Evolutionary conservation across 2,113 vertebrate species (phyloP).

Genomic region (Corynorhinus townsendii): DNA sequence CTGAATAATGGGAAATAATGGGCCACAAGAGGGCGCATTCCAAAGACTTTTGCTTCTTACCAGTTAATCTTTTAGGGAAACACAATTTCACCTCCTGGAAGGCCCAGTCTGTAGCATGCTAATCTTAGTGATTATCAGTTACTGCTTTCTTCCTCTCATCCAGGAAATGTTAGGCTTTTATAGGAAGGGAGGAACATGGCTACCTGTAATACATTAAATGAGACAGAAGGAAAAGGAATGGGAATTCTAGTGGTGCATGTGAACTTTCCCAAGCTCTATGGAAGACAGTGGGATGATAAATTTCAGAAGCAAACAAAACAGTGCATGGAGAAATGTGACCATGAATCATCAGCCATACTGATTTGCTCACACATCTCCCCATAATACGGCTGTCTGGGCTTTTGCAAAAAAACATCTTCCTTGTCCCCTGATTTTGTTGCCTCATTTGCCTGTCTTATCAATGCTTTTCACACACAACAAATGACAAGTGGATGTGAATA

Average conservation of each 20-base stretch:
- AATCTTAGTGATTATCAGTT: constrained; percentile 54
- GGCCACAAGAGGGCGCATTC: constrained; percentile 83
- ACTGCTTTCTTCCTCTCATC: constrained; percentile 44
- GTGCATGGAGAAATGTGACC: constrained; percentile 73
- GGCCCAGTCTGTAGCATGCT: constrained; percentile 32
- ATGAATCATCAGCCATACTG: constrained; percentile 73
- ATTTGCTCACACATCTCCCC: constrained; percentile 61
- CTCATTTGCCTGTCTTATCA: not conserved
- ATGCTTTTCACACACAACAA: constrained; percentile 53
- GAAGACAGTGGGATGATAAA: constrained; percentile 39
- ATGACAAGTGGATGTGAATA: constrained; percentile 65
- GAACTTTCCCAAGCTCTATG: constrained; percentile 11
- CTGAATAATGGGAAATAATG: constrained; percentile 12
- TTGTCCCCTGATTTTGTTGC: not conserved
- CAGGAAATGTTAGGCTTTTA: constrained; percentile 40
- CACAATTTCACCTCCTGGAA: constrained; percentile 50
- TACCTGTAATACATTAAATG: constrained; percentile 45
- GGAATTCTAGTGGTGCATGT: constrained; percentile 6
- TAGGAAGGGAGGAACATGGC: not conserved
- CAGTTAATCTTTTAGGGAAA: constrained; percentile 48
- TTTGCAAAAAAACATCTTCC: constrained; percentile 57
- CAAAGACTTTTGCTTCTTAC: constrained; percentile 76
- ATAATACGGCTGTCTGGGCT: constrained; percentile 41
- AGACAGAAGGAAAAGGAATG: not conserved
- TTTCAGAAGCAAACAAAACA: constrained; percentile 68